Base-by-base conservation (phyloP, 2,888 invertebrate genomes). In the Podotricha telesiphe region DNA sequence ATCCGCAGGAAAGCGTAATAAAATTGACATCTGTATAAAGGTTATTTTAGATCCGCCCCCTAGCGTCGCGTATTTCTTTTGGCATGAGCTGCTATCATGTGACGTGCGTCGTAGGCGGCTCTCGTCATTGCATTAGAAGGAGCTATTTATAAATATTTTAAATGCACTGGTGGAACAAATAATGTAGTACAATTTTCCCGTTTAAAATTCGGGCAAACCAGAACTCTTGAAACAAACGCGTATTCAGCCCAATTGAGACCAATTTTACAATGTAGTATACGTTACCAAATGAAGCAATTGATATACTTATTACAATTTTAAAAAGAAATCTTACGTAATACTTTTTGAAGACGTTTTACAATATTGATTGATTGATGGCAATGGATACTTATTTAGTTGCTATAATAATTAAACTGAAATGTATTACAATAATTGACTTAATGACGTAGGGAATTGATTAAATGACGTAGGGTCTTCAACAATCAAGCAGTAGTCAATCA, bases 21-120 rank as follows among this genome's bases (percentile, higher is more conserved):
- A 71, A 68, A 68, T 65, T 55, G 63, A 53, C 70, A 68, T 58
- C 62, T 67, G 72, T 59, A 53, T 70, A 68, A 69, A 69, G 75
- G 71, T 71, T 73, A 74, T 77, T 81, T 80, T 79, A 75, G 74
- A 70, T 73, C 61, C 78, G 76, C 78, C 80, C 77, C 77, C 81
- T 76, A 74, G 68, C 50, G 63, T 67, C 68, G 61, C 34, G 61
- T 80, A 75, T 77, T 77, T 76, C 70, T 81, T 79, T 87, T 88
- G 89, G 88, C 88, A 83, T 69, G 68, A 59, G 69, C 22, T 72
- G 68, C 68, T 74, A 75, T 80, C 83, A 82, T 79, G 81, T 84
- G 83, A 84, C 77, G 77, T 74, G 73, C 74, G 74, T 74, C 71
- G 77, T 74, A 72, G 72, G 68, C 70, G 74, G 72, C 28, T 58